Evolutionary conservation across 1,140 invertebrate genomes (phyloP).

Genomic region (Cherax destructor): DNA sequence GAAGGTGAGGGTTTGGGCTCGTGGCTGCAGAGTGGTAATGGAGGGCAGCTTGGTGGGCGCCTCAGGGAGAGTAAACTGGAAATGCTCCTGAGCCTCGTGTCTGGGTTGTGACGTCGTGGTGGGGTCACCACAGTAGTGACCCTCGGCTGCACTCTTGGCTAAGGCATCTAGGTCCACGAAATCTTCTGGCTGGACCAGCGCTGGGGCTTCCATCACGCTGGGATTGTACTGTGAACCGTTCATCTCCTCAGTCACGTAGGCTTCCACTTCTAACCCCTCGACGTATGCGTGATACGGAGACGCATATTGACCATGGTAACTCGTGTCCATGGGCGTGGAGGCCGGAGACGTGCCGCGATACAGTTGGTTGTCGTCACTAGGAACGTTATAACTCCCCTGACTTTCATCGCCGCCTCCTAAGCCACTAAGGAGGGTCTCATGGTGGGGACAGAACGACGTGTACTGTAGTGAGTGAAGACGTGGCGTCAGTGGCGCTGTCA

Average conservation of each 20-base stretch:
- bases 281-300: constrained; percentile 59
- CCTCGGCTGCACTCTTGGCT: constrained; percentile 76
- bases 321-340: constrained; percentile 38
- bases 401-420: constrained; percentile 47
- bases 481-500: constrained; percentile 63
- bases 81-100: constrained; percentile 23
- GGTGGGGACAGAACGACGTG: constrained; percentile 32
- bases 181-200: constrained; percentile 74
- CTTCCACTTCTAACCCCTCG: constrained; percentile 59
- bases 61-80: constrained; percentile 25
- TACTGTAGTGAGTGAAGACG: constrained; percentile 58
- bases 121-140: constrained; percentile 73
- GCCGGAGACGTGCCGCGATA: constrained; percentile 33
- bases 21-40: constrained; percentile 46
- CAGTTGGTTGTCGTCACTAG: constrained; percentile 40
- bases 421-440: constrained; percentile 8
- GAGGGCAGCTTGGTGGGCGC: constrained; percentile 49
- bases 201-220: constrained; percentile 38
- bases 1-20: constrained; percentile 38
- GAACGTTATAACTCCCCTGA: constrained; percentile 45
- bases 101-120: constrained; percentile 12
- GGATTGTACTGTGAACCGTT: constrained; percentile 32
- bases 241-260: constrained; percentile 62
- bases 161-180: constrained; percentile 77
- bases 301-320: constrained; percentile 45